These are phyloP conservation scores for Anser cygnoides DNA, from an alignment of 2,113 vertebrate genomes.

Conservation along the genomic window DNA sequence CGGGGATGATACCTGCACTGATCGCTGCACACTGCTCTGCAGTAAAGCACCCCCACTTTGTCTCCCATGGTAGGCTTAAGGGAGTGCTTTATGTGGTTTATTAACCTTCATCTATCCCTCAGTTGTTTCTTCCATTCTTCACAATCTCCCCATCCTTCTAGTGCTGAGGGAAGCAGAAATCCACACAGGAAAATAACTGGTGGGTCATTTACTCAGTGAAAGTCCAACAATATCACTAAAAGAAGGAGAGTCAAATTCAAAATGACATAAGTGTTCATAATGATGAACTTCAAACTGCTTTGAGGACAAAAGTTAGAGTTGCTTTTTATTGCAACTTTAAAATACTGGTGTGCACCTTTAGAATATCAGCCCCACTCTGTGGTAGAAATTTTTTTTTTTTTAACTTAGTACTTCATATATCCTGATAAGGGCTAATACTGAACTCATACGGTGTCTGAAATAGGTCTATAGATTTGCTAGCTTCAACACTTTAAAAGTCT, in stretches of 20 bases:
- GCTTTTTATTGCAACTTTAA: constrained; percentile 19
- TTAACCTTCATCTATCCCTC: background rate
- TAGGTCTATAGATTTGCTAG: background rate
- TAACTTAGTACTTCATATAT: background rate
- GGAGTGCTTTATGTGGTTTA: background rate
- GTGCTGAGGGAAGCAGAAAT: background rate
- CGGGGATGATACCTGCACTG: background rate
- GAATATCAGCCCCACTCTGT: background rate
- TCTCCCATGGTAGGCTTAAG: background rate
- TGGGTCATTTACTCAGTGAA: background rate
- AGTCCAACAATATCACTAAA: background rate
- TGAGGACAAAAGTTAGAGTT: constrained; percentile 6
- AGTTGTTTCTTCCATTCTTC: background rate
- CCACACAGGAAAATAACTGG: background rate
- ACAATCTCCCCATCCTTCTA: background rate
- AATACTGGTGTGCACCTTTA: background rate
- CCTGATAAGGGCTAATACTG: no score
- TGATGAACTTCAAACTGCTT: background rate
- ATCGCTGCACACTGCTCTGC: background rate
- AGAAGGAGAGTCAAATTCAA: background rate
- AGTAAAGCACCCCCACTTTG: background rate
- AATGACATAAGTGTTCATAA: background rate
- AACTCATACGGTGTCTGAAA: background rate
- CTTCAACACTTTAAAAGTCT: background rate
- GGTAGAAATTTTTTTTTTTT: background rate